phyloP scores from a whole-genome alignment of 2,113 vertebrate species.

The Oncorhynchus clarkii region DNA sequence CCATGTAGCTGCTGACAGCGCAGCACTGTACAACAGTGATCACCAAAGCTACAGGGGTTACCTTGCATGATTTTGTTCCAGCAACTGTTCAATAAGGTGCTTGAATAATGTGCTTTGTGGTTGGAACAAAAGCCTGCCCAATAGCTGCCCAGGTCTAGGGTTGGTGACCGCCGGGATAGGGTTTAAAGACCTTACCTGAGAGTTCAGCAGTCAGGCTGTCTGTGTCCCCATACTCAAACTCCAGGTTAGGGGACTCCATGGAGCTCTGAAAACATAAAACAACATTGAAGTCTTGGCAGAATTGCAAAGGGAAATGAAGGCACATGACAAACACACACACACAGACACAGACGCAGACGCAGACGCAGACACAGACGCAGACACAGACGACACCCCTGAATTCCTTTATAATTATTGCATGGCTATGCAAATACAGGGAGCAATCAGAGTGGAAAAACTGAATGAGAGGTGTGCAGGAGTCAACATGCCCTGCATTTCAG shows the following conservation, averaged over 20 bases:
- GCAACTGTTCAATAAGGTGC: too few species aligned
- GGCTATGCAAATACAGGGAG: slow-evolving; percentile 19
- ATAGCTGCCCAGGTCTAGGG: too few species aligned
- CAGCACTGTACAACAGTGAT: too few species aligned
- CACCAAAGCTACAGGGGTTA: too few species aligned
- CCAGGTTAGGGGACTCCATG: slow-evolving; percentile 90
- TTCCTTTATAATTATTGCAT: background rate
- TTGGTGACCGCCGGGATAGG: background rate
- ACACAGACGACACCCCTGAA: background rate
- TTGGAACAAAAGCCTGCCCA: too few species aligned
- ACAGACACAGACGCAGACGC: too few species aligned
- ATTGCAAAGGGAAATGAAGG: background rate
- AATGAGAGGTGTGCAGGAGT: slow-evolving; percentile 10
- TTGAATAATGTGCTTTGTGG: too few species aligned
- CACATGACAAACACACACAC: background rate
- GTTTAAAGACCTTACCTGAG: slow-evolving; percentile 74
- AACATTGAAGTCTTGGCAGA: background rate
- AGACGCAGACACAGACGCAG: too few species aligned
- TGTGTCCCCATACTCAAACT: slow-evolving; percentile 91
- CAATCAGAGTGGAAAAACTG: background rate
- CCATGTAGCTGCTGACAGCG: too few species aligned
- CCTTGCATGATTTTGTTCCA: too few species aligned
- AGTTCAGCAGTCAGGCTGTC: slow-evolving; percentile 81
- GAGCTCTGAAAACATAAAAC: slow-evolving; percentile 78
- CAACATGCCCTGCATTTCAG: slow-evolving; percentile 10